Percentiles rank a stretch among this genome's conserved stretches.
Evolutionary conservation across 2,797 vertebrate genomes (phyloP).

Genomic region (Nannoperca obscura): DNA sequence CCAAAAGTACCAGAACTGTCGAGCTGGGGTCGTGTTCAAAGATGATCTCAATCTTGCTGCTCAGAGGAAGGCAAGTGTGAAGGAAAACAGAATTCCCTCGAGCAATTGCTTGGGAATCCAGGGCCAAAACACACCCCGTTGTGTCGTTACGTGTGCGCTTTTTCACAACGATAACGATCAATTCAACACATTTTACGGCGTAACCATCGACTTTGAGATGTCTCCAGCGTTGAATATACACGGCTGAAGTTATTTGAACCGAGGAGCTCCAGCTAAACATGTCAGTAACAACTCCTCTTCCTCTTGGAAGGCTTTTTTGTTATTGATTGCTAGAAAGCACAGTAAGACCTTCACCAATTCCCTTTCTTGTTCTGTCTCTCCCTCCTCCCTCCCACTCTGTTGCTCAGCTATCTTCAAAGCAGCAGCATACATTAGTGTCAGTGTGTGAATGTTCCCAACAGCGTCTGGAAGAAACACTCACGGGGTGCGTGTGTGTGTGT

Average conservation of each 20-base stretch:
- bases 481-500: constrained; percentile 27
- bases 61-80: neutral
- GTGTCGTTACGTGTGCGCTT: neutral
- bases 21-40: neutral
- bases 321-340: constrained; percentile 42
- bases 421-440: constrained; percentile 68
- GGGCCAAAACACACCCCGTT: neutral
- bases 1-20: neutral
- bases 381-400: constrained; percentile 17
- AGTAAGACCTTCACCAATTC: constrained; percentile 9
- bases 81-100: neutral
- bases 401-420: constrained; percentile 63
- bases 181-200: neutral
- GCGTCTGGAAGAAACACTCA: constrained; percentile 7
- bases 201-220: neutral
- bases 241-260: neutral
- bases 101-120: neutral
- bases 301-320: constrained; percentile 16
- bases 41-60: neutral
- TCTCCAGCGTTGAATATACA: neutral
- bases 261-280: neutral
- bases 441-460: constrained; percentile 39
- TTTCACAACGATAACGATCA: neutral
- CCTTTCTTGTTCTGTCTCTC: constrained; percentile 4
- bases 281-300: neutral